Evolutionary conservation across 2,113 vertebrate species (phyloP), one percentile per base, ranked within the genome.

Genomic region (Neotragus moschatus): DNA sequence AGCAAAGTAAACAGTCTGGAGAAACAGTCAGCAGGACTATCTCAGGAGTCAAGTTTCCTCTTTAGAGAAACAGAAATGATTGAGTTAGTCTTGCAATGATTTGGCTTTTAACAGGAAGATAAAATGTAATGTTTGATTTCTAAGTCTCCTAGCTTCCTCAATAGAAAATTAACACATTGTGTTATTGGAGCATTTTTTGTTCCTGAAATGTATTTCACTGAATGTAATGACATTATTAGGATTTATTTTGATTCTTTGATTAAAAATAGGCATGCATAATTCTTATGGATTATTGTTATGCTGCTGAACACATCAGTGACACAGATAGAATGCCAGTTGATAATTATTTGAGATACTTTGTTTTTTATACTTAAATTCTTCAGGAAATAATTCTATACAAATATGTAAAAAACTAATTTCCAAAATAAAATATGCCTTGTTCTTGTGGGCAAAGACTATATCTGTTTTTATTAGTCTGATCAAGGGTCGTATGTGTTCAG

Each of bases 101-200:
- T 91, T 94, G 75, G 16, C 63, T 96, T 93, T 97, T 94, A 96
- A 85, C 63, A 85, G 11, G 77, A 77, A 97, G 79, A 97, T 94
- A 15, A 98, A 96, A 81, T 47, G 85, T 33, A 70, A 36, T 12
- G 66, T 96, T 97, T 97, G 87, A 93, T 96, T 97, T 87, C 58
- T 15, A 96, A 96, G 80, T 93, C 90, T 97, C 56, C 49, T 85
- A 77, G 47, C 79, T 92, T 25, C 55, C 49, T 91, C 28, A 25
- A 26, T 39, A 79, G 93, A 92, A 97, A 97, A 49, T 93, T 77
- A 97, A 88, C 73, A 30, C 49, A n/a, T 51, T 90, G 47, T 28
- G 28, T 15, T 81, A 58, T 84, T 66, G 53, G 51, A 95, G 19
- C 14, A 81, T 19, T 79, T 88, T 90, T 93, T 80, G 90, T 15